Evolutionary conservation across 2,113 vertebrate species (phyloP).

Genomic region (Carollia perspicillata): DNA sequence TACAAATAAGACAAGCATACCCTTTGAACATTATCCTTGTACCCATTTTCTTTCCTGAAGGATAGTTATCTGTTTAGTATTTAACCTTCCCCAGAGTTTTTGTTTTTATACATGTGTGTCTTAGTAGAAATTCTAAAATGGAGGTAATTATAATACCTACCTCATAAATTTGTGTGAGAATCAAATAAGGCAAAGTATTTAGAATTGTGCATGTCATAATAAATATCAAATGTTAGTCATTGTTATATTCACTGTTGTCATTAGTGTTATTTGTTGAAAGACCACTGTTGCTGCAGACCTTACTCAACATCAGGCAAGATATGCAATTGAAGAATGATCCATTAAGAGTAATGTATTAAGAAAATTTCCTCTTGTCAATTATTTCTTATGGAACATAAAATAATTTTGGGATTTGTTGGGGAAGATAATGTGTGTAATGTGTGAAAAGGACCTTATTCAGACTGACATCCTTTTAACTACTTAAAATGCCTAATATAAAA

Average conservation of each 20-base stretch:
- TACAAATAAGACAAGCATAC: background rate
- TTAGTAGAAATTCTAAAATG: slow-evolving; percentile 23
- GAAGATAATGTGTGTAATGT: background rate
- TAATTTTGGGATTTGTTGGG: background rate
- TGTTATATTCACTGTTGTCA: background rate
- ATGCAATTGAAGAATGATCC: background rate
- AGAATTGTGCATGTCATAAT: slow-evolving; percentile 30
- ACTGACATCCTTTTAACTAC: background rate
- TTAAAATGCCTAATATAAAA: background rate
- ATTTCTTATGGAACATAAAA: background rate
- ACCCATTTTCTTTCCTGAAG: background rate
- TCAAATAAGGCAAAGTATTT: slow-evolving; percentile 8
- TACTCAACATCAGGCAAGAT: background rate
- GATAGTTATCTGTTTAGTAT: background rate
- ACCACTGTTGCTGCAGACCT: background rate
- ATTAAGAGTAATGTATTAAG: background rate
- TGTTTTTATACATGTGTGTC: background rate
- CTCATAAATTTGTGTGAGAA: slow-evolving; percentile 45
- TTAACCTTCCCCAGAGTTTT: background rate
- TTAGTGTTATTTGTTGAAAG: slow-evolving; percentile 12
- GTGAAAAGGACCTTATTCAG: background rate
- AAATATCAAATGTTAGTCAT: background rate
- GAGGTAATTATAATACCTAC: slow-evolving; percentile 38
- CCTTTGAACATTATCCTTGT: background rate
- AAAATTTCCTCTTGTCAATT: background rate